Percentiles rank a stretch among this genome's conserved stretches.
phyloP scores from a whole-genome alignment of 2,113 vertebrate species.

The Progne subis region DNA sequence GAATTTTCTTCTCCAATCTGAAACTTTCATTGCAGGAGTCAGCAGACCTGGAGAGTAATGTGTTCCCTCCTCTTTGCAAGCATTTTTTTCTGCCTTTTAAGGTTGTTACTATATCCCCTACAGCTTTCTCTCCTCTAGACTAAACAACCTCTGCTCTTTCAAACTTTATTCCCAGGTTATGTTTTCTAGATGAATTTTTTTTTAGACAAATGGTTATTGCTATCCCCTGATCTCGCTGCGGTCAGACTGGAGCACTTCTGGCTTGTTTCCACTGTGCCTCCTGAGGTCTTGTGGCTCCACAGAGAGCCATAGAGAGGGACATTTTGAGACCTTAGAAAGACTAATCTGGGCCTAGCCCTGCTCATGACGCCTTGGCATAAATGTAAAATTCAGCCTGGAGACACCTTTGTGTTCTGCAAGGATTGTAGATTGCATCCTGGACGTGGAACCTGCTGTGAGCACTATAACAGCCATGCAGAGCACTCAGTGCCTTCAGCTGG shows the following conservation, averaged over 20 bases:
- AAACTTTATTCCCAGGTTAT: slow-evolving; percentile 9
- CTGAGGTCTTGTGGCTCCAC: not conserved
- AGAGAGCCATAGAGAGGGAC: not conserved
- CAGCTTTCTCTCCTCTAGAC: slow-evolving; percentile 3
- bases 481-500: not conserved
- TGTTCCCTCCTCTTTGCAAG: not conserved
- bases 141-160: slow-evolving; percentile 38
- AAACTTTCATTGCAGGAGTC: not conserved
- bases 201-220: slow-evolving; percentile 4
- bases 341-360: not conserved
- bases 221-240: not conserved
- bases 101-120: not conserved
- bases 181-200: not conserved
- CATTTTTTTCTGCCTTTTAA: not conserved
- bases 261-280: not conserved
- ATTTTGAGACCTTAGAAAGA: not conserved
- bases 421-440: not conserved
- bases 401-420: not conserved
- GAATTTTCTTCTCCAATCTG: not conserved
- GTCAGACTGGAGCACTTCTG: not conserved
- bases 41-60: not conserved
- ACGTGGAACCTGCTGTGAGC: not conserved
- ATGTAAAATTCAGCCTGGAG: not conserved
- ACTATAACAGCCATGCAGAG: rapidly evolving
- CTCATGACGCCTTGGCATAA: not conserved